Evolutionary conservation across 2,113 vertebrate genomes (phyloP).

Genomic region (Euleptes europaea): DNA sequence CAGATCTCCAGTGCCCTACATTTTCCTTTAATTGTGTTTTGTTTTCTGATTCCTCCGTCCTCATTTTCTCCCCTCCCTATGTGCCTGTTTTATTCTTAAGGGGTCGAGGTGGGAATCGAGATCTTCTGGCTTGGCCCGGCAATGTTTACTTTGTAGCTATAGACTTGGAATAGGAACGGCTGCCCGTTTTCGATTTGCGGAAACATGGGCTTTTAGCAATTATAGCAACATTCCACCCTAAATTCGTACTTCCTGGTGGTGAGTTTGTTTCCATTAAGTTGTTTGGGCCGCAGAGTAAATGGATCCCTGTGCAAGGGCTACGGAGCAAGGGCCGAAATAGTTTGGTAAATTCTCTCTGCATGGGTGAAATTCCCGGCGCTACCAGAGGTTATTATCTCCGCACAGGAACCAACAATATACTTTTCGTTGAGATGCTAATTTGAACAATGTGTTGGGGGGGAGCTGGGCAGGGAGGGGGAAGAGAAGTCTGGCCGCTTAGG

Average conservation of each 20-base stretch:
- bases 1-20: background rate
- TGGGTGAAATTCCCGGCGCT: slow-evolving; percentile 70
- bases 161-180: accelerated
- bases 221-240: slow-evolving; percentile 16
- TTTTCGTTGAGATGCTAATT: slow-evolving; percentile 73
- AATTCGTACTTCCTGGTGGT: slow-evolving; percentile 37
- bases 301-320: slow-evolving; percentile 29
- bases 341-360: slow-evolving; percentile 67
- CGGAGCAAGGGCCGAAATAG: slow-evolving; percentile 26
- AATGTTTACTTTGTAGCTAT: background rate
- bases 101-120: background rate
- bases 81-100: no score
- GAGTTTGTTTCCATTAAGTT: slow-evolving; percentile 47
- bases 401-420: slow-evolving; percentile 78
- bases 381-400: slow-evolving; percentile 68
- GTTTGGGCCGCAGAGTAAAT: slow-evolving; percentile 36
- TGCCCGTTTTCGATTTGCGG: slow-evolving; percentile 36
- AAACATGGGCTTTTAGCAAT: slow-evolving; percentile 55
- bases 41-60: background rate
- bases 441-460: slow-evolving; percentile 66
- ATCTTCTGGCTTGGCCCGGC: background rate
- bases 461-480: slow-evolving; percentile 29
- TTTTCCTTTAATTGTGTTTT: background rate
- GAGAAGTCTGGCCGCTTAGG: slow-evolving; percentile 11
- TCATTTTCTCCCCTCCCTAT: background rate